Base-by-base conservation (phyloP, 1,140 invertebrate species). In the Brachionus plicatilis region DNA sequence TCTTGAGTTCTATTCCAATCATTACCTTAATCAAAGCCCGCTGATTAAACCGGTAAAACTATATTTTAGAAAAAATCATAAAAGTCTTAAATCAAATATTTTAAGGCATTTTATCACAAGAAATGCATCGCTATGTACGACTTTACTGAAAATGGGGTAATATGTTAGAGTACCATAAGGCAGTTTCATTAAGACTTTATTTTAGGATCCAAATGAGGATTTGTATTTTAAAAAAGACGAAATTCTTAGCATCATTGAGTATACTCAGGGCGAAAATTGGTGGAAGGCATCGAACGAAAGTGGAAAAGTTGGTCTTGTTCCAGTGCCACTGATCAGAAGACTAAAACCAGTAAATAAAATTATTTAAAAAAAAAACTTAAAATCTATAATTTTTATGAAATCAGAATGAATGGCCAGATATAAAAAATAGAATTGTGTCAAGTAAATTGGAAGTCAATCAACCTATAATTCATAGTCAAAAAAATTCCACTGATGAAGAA, bases 21-120 rank as follows among this genome's bases (percentile, higher is more conserved):
- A 82, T 82, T 82, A 82, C 53, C 33, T 82, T 4, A 82, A 82
- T 17, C 79, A 82, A 14, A 82, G 79, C 33, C 79, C 79, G 4
- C 20, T 82, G 9, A 45, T 82, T 12, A 60, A 82, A 37, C 79
- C 79, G 5, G 79, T 60, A 56, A 27, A 11, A 33, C 3, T 33
- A 45, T 24, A 27, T 1, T 27, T 17, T 6, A 66, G 0, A 66
- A 76, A 14, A 45, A 79, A 20, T 17, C 3, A 53, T 50, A 2
- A 24, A 17, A 53, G 3, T 24, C 2, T 24, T 33, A 29, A 24
- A 43, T 20, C n/a, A 53, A 29, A 56, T n/a, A 27, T 8, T 56
- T 56, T 24, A 60, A 80, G 78, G 78, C 78, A 12, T 82, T 82
- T 82, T 82, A 82, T 37, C 79, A 82, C 33, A 82, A 82, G 65